These are phyloP conservation scores for Crenichthys baileyi DNA, from an alignment of 2,797 vertebrate species.

Conservation along the genomic window DNA sequence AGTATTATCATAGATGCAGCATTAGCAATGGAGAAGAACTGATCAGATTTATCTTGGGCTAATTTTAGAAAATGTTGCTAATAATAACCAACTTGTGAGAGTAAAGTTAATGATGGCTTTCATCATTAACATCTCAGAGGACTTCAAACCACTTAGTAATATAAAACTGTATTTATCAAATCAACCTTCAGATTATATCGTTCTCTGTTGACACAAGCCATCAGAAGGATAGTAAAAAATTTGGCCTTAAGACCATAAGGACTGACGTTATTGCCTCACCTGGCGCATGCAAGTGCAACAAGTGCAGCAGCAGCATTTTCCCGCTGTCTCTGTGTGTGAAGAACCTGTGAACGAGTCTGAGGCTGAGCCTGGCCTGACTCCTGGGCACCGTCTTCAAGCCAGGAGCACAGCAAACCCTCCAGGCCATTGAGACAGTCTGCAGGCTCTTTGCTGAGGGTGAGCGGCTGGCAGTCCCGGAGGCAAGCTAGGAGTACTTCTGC, in stretches of 20 bases:
- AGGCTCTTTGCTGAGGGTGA: constrained; percentile 98
- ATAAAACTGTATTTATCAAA: neutral
- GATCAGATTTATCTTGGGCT: constrained; percentile 7
- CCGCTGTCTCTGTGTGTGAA: constrained; percentile 91
- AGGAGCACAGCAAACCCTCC: constrained; percentile 94
- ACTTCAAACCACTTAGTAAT: neutral
- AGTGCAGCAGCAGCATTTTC: constrained; percentile 97
- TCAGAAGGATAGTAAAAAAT: neutral
- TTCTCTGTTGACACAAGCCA: neutral
- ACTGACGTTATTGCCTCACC: constrained; percentile 79
- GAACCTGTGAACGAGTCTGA: constrained; percentile 60
- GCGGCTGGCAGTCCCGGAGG: constrained; percentile 97
- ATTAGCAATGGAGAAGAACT: constrained; percentile 3
- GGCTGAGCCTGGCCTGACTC: constrained; percentile 74
- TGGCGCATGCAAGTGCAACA: constrained; percentile 96
- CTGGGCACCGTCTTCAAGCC: constrained; percentile 88
- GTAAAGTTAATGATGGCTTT: neutral
- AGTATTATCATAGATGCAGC: neutral
- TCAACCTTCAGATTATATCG: neutral
- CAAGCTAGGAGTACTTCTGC: constrained; percentile 96
- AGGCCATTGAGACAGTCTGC: constrained; percentile 97
- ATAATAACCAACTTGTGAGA: constrained; percentile 22
- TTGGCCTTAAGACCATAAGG: neutral
- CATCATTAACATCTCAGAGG: neutral
- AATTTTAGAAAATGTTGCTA: constrained; percentile 13